Evolutionary conservation across 2,113 vertebrate species (phyloP).

Genomic region (Channa maculata): DNA sequence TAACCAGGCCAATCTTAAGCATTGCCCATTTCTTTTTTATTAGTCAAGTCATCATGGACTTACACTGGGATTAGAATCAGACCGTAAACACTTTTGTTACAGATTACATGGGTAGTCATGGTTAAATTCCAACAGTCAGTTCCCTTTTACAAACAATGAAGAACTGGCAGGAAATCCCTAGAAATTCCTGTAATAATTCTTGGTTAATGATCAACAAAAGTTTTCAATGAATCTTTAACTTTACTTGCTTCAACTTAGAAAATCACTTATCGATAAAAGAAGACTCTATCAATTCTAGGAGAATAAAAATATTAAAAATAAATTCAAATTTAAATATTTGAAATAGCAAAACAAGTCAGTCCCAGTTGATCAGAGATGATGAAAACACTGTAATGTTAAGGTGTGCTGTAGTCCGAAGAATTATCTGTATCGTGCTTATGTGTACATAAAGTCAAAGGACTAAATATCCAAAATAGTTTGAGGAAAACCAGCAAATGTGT

Average conservation of each 20-base stretch:
- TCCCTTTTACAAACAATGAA: constrained; percentile 8
- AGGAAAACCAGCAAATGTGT: constrained; percentile 4
- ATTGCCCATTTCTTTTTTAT: constrained; percentile 1
- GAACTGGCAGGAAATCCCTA: neutral
- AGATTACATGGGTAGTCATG: neutral
- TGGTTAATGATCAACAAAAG: constrained; percentile 31
- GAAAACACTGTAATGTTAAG: constrained; percentile 26
- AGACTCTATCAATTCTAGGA: too few relatives aligned
- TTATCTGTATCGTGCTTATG: constrained; percentile 33
- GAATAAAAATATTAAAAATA: too few relatives aligned
- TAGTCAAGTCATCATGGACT: neutral
- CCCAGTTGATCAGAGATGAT: neutral
- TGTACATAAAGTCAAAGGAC: constrained; percentile 54
- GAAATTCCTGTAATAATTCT: constrained; percentile 10
- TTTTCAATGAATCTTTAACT: neutral
- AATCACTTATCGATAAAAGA: neutral
- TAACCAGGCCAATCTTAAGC: constrained; percentile 1
- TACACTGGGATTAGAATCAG: neutral
- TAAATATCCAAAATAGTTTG: constrained; percentile 27
- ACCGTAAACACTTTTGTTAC: neutral
- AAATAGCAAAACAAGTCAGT: neutral
- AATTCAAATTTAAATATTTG: constrained; percentile 5
- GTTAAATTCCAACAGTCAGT: constrained; percentile 26
- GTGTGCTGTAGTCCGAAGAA: constrained; percentile 12
- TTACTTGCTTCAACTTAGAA: neutral